Base-by-base conservation (phyloP, 1,140 invertebrate genomes). In the Brachionus sp. region DNA sequence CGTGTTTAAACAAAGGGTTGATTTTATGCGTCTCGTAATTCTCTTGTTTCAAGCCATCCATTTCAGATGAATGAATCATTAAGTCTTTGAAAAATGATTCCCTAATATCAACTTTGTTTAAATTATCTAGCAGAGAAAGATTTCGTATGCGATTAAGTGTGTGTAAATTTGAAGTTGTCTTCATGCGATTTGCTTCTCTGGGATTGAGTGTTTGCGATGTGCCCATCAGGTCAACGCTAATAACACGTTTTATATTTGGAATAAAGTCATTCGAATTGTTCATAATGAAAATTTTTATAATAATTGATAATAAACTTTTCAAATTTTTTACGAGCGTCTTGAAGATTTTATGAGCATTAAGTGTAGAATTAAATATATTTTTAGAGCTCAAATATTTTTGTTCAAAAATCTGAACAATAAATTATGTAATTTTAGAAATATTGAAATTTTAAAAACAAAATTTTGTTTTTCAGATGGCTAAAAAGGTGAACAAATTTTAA, bases 1-100 rank as follows among this genome's bases (percentile, higher is more conserved):
- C 70, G 33, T 16, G 44, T 37, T 46, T 75, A 75, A 75, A 75
- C 39, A 75, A 75, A 7, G 70, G 70, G 44, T 75, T 75, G 19
- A 75, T 75, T 12, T 75, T 75, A 44, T 75, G 70, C 2, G 19
- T 46, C 44, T 75, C 70, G 19, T 33, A 75, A n/a, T 46, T 35
- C 1, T 75, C 19, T 25, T 75, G 13, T 25, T 75, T 75, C 9
- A 75, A 23, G 25, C 37, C 13, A 46, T 75, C 37, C 13, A 75
- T 10, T 75, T 75, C 70, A 35, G 70, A 44, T 25, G 70, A 44
- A 6, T 75, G 70, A 9, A 33, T 29, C 5, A 70, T 13, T 37
- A 70, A 19, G n/a, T 70, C 70, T 23, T 46, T 75, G 39, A 75
- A 75, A 33, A 75, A 37, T 12, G 42, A 44, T n/a, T 75, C 42